Base-by-base conservation (phyloP, 1,140 invertebrate species). In the Grapholita molesta region DNA sequence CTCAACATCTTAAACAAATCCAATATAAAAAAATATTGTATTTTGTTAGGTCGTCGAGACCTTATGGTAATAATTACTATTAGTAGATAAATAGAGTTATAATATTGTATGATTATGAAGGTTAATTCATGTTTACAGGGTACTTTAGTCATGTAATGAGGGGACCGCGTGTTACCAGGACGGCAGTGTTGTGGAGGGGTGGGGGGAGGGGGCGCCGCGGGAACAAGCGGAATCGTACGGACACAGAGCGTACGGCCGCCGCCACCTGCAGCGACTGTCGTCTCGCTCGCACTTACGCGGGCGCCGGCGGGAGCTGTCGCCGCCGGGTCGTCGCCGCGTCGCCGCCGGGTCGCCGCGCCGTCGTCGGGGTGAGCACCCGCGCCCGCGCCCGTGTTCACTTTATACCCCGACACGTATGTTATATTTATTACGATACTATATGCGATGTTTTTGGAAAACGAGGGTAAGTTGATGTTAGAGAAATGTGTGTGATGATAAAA, bases 271-370 rank as follows among this genome's bases (percentile, higher is more conserved):
- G n/a, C 24, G 24, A 28, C 24, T 38, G 64, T 64, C 30, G 57
- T 64, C 61, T 23, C 33, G 23, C 24, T 33, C 64, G 35, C 64
- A 38, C 64, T 38, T 61, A 61, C 55, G 55, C 55, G 55, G 24
- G 23, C 6, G 23, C 67, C 33, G 52, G 21, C 66, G 28, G 1
- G 18, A 48, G 18, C 25, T 18, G 21, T 25, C 55, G 53, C 69
- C 61, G 25, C 15, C 35, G 53, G 23, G 23, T 18, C 64, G 57
- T 15, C 68, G 55, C 30, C 25, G 57, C 64, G 28, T 23, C 64
- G 66, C 65, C 33, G 55, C 30, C 64, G 66, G 30, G 9, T 33
- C 66, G 23, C 57, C 42, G 18, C 42, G 1, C 1, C 0, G 11
- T 30, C 42, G 18, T 12, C 48, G 3, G 24, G 12, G 7, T 18